Percentiles rank a stretch among this genome's conserved stretches.
Conservation (phyloP, 2,113 vertebrate genomes). For the Oncorhynchus gorbuscha region DNA sequence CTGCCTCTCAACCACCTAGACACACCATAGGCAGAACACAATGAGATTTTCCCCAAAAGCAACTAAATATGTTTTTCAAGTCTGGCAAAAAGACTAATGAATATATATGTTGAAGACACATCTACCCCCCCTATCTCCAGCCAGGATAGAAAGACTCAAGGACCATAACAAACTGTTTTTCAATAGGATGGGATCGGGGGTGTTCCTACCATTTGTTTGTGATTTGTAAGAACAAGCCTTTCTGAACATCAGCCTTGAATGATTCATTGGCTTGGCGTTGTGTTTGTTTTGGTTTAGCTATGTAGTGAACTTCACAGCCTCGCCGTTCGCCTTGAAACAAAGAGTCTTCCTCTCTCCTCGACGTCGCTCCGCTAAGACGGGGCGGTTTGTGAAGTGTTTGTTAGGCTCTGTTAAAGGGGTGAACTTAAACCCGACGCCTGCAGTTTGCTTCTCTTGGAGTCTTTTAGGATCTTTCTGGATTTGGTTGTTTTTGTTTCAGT, state of each 20-base stretch:
- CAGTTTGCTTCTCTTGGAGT: slow-evolving; percentile 39
- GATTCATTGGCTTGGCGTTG: slow-evolving; percentile 65
- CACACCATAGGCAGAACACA: too few relatives aligned
- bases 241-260: slow-evolving; percentile 54
- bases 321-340: slow-evolving; percentile 37
- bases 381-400: slow-evolving; percentile 21
- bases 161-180: slow-evolving; percentile 41
- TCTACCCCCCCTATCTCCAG: too few relatives aligned
- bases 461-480: slow-evolving; percentile 31
- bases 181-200: slow-evolving; percentile 16
- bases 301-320: slow-evolving; percentile 37
- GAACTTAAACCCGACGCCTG: slow-evolving; percentile 46
- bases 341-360: slow-evolving; percentile 27
- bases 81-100: slow-evolving; percentile 47
- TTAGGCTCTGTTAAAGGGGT: slow-evolving; percentile 2
- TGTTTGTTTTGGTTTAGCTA: slow-evolving; percentile 59
- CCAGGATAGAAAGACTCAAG: slow-evolving; percentile 60
- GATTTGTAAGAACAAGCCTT: slow-evolving; percentile 50
- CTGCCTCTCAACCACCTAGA: too few relatives aligned
- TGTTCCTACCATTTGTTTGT: slow-evolving; percentile 33
- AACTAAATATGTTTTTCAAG: slow-evolving; percentile 63
- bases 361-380: background rate
- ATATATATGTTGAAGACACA: too few relatives aligned
- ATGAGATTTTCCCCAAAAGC: slow-evolving; percentile 46
- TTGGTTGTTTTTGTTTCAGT: slow-evolving; percentile 27